Base-by-base conservation (phyloP, 2,797 vertebrate genomes). In the Ctenopoma kingsleyae region DNA sequence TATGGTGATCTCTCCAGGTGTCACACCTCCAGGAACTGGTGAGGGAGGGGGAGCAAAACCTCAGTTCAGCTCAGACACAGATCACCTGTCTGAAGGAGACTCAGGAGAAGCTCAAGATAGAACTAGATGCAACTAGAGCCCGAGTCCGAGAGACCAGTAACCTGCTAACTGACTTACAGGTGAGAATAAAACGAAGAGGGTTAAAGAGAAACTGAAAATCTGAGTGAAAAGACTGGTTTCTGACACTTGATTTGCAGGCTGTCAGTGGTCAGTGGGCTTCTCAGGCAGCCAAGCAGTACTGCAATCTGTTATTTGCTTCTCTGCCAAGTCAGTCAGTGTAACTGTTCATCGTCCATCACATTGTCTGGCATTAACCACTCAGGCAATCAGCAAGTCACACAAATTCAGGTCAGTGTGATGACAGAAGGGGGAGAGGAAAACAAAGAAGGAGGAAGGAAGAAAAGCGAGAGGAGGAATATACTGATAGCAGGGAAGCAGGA, bases 131-230 rank as follows among this genome's bases (percentile, higher is more conserved):
- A 36, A 97, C 97, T 0, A 94, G 96, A 87, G 94, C 93, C 66
- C 90, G 95, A 44, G 94, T 99, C 52, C 90, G 96, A 74, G 97
- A 99, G 82, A 97, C 97, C 61, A 97, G 95, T 72, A 97, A 97
- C 87, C 94, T 97, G 12, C 90, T 99, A 1, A 95, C 95, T 0
- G 95, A 96, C 78, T 87, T 96, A 10, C 96, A 99, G 97, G 98
- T 99, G 91, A 78, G 68, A 19, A 44, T 3, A 8, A 36, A 20
- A 19, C 16, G 12, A 4, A 15, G 11, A 13, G 8, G 0, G 8
- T 10, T 12, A 1, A 7, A 7, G 10, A 27, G 27, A 52, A 49
- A 16, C 8, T n/a, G 25, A 11, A 4, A 10, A 51, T 30, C 1
- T 2, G 16, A 23, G 15, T 16, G 7, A 35, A 16, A 43, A 43